Evolutionary conservation across 2,888 invertebrate species (phyloP), one percentile per base, ranked within the genome.

Genomic region (Gandaritis pyraliata): DNA sequence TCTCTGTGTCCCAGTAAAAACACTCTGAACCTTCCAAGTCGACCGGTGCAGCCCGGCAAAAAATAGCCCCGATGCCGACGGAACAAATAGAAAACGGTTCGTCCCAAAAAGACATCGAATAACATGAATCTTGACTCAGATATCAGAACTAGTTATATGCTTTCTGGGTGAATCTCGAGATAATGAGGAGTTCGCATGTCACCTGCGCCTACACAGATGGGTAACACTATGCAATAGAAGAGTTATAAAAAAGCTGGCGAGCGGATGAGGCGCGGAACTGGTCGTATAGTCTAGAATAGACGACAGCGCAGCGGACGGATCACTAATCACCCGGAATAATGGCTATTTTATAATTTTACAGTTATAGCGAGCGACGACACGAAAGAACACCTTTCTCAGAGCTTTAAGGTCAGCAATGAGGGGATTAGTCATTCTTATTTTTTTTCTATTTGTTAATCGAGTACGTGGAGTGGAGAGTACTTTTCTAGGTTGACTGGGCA

Each of bases 61-160:
- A 90, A 91, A 91, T 80, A 85, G 88, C 83, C 86, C 63, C 59
- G 36, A 33, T 11, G 43, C 43, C 56, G 52, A 81, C 87, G 87
- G 89, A 89, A 90, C 90, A 90, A 91, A 91, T 90, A 91, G 90
- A 90, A 88, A 90, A 90, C 82, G 82, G 72, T 85, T 76, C 73
- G 72, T 66, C 67, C 74, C 72, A 81, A 83, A 85, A 87, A 88
- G 83, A 81, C 84, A 73, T 82, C 82, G 85, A 85, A 88, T 83
- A 87, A 84, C 82, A 80, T 79, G 84, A 86, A 82, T 86, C 85
- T 88, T 85, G 81, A 7, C 16, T 43, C 8, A 33, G 78, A 80
- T 89, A 86, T 84, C 87, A 86, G 80, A 88, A 88, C 84, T 84
- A 83, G 84, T 83, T 79, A 0, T 33, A 77, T 75, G 78, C 72